phyloP scores from a whole-genome alignment of 1,140 invertebrate genomes.

The Panagrolaimus sp. region DNA sequence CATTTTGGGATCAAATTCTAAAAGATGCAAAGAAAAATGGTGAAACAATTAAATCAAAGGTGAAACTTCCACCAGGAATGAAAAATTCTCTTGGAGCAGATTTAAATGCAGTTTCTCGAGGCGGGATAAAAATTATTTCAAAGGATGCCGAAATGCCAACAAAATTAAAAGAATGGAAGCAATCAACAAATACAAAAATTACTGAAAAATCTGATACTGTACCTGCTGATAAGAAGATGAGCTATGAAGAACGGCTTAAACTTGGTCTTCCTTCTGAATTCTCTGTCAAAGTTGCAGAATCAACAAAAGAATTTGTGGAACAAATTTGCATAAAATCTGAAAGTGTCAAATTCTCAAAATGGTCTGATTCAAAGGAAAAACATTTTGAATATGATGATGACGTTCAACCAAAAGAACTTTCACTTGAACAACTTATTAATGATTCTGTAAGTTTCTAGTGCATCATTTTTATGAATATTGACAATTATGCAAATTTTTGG shows the following conservation, averaged over 20 bases:
- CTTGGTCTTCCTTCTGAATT: not conserved
- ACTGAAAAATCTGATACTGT: not conserved
- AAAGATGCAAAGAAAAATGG: not conserved
- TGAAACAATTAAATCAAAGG: not conserved
- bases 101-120: not conserved
- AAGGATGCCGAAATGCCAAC: not conserved
- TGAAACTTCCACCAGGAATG: conserved; percentile 2
- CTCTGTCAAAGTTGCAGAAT: not conserved
- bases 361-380: not conserved
- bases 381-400: not conserved
- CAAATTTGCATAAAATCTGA: not conserved
- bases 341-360: conserved; percentile 1
- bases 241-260: not conserved
- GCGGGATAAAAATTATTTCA: not conserved
- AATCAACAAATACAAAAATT: not conserved
- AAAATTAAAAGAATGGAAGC: not conserved
- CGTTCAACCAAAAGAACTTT: conserved; percentile 2
- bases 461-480: too few relatives aligned
- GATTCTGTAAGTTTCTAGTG: too few relatives aligned
- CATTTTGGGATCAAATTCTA: not conserved
- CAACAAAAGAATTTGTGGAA: not conserved
- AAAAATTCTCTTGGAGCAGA: not conserved
- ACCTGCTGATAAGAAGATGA: not conserved
- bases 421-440: too few relatives aligned
- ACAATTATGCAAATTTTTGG: too few relatives aligned